Base-by-base conservation (phyloP, 2,797 vertebrate genomes). In the Phaenicophaeus curvirostris region DNA sequence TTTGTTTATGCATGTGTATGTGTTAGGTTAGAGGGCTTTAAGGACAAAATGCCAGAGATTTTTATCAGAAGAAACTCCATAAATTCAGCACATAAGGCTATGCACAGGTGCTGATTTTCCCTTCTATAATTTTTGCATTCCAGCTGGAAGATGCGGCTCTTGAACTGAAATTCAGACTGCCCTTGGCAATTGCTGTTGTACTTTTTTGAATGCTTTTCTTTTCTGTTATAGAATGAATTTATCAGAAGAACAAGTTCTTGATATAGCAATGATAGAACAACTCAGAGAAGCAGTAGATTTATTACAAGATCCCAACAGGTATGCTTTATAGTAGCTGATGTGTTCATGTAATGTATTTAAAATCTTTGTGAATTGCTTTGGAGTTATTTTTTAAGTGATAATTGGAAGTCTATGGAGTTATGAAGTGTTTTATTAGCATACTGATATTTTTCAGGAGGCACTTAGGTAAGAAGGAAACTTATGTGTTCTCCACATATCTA, bases 211-310 rank as follows among this genome's bases (percentile, higher is more conserved):
- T 83, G 25, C 33, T 91, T 95, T 93, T 91, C 46, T 95, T 91
- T 97, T 84, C 54, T 85, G 6, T 93, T 96, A 11, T 94, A 99
- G 99, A 97, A 96, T 98, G 86, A 98, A 97, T 96, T 97, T 98
- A 77, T 94, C 96, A 39, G 97, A 97, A 87, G 96, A 97, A 53
- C 97, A 97, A 75, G 97, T 97, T 91, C 94, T 98, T 80, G 98
- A 98, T 91, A 97, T 98, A 48, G 97, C 97, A 78, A 98, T 99
- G 98, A 99, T 99, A 95, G 98, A 98, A 83, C 98, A 99, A 95
- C 97, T 99, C 85, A 98, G 98, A 96, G 98, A 99, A 93, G 99
- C 98, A 2, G 98, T 99, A 94, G 98, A 98, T 96, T 97, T 99
- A 90, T 98, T 99, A 88, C 99, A 99, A 59, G 98, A 99, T 92